Base-by-base conservation (phyloP, 2,888 invertebrate genomes). In the Parapristionchus giblindavisi region DNA sequence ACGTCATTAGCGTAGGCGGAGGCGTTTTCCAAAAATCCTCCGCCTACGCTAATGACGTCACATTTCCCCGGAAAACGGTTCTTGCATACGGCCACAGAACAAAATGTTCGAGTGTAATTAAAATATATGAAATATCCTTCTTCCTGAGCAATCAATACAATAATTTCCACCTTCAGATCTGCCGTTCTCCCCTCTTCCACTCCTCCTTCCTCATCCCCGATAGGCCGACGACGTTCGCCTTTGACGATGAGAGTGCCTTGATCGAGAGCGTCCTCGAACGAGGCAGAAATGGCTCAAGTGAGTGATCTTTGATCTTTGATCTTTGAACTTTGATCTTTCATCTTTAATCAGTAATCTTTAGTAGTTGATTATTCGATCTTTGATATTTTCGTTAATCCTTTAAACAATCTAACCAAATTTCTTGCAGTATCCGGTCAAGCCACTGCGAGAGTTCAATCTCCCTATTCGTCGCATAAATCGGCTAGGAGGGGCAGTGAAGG, bases 171-270 rank as follows among this genome's bases (percentile, higher is more conserved):
- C 48, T 21, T 40, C 54, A 82, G 82, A 80, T 81, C 2, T 82
- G 82, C 68, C 80, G 83, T 5, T 83, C 83, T 32, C 83, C 83
- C 0, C 77, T 83, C 4, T 83, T 83, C 75, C 83, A 83, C 65
- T 79, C 80, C 34, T 80, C 80, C 2, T 80, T 79, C 24, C 66
- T 83, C 43, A 83, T 83, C 68, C 83, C 83, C 14, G 83, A 83
- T 75, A 78, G 79, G 61, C 83, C 83, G 27, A 80, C 83, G 5
- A 77, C 81, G 60, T 83, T 83, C 60, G 75, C 77, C 8, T 81
- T 83, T 48, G 83, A 83, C 24, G 56, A 75, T 21, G 77, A 75
- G 29, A 75, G 54, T 2, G 70, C 70, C 11, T 38, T 70, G 4
- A 43, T 70, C 14, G 70, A 52, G n/a, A 36, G 17, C 24, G 54